Percentiles rank a stretch among this genome's conserved stretches.
These are phyloP conservation scores for Psettodes erumei DNA, from an alignment of 2,113 vertebrate species.

Conservation along the genomic window DNA sequence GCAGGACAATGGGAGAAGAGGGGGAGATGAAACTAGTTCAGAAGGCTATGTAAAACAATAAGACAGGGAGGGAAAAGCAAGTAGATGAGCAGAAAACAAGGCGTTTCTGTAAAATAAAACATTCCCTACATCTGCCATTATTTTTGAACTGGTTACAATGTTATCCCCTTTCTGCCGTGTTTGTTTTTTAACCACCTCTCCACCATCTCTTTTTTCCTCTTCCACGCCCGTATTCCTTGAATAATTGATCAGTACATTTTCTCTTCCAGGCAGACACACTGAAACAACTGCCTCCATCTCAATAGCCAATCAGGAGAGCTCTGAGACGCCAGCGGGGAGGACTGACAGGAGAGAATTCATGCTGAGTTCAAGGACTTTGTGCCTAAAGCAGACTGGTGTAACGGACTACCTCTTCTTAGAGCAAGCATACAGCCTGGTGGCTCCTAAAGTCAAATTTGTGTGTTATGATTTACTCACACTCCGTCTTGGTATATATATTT, in stretches of 20 bases:
- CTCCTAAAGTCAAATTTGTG: not conserved
- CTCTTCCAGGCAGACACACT: constrained; percentile 59
- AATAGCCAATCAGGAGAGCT: constrained; percentile 49
- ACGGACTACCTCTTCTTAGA: constrained; percentile 20
- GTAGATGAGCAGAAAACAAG: not conserved
- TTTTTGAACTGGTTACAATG: constrained; percentile 26
- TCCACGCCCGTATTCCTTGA: constrained; percentile 64
- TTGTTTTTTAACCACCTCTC: constrained; percentile 41
- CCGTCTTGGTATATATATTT: not conserved
- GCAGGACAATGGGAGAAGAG: constrained; percentile 28
- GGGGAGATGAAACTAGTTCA: not conserved
- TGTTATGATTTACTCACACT: not conserved
- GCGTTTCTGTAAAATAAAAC: constrained; percentile 10
- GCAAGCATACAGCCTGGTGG: not conserved
- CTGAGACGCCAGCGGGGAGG: constrained; percentile 37
- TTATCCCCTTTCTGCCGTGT: constrained; percentile 27
- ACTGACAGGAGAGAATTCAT: constrained; percentile 31
- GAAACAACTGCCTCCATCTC: constrained; percentile 64
- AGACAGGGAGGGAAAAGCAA: not conserved
- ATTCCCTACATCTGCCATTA: not conserved
- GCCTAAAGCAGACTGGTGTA: constrained; percentile 32
- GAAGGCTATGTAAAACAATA: constrained; percentile 19
- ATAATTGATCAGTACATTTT: constrained; percentile 81
- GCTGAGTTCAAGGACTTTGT: constrained; percentile 7
- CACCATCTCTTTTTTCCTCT: constrained; percentile 31